phyloP scores from a whole-genome alignment of 2,888 invertebrate genomes.

The Conchocele bisecta region DNA sequence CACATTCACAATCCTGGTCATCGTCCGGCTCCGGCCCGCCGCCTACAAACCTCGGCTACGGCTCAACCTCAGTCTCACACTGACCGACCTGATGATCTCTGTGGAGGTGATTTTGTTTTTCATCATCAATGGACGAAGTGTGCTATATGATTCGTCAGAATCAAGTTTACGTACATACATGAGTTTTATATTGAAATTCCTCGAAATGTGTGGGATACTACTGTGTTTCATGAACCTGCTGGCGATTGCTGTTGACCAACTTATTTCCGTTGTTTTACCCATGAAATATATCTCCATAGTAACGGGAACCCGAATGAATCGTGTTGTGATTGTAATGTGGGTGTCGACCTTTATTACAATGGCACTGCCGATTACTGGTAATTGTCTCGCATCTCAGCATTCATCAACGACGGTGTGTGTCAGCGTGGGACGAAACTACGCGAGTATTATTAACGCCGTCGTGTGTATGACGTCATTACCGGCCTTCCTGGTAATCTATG shows the following conservation, averaged over 20 bases:
- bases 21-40: no score
- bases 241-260: not conserved
- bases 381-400: no score
- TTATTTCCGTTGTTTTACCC: not conserved
- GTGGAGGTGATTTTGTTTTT: constrained; percentile 1
- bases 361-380: no score
- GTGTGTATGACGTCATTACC: not conserved
- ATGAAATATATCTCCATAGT: not conserved
- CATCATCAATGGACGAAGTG: no score
- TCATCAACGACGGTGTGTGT: not conserved
- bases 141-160: constrained; percentile 6
- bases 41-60: constrained; percentile 4
- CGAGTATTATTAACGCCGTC: not conserved
- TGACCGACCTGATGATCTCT: not conserved
- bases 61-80: not conserved
- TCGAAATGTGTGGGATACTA: not conserved
- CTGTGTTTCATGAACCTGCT: not conserved
- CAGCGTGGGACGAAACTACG: not conserved
- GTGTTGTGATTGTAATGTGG: not conserved
- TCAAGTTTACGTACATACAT: no score
- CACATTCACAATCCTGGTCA: no score
- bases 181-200: not conserved
- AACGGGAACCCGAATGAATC: not conserved
- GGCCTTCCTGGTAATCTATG: not conserved
- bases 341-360: not conserved